Evolutionary conservation across 2,888 invertebrate genomes (phyloP).

Genomic region (Phalangium opilio): DNA sequence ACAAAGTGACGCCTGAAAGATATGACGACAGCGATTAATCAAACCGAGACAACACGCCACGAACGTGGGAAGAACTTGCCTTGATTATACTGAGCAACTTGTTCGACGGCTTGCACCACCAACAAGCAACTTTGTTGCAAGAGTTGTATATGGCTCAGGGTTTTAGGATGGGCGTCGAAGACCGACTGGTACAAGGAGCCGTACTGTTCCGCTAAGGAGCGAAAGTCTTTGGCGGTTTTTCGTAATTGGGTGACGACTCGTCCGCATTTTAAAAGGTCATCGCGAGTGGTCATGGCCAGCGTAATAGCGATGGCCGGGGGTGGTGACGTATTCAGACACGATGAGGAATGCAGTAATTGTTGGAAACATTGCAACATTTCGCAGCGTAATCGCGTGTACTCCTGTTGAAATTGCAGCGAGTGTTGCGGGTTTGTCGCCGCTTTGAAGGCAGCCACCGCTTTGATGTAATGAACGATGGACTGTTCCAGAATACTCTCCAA

Average conservation of each 20-base stretch:
- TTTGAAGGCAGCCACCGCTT: slow-evolving; percentile 46
- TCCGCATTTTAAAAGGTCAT: slow-evolving; percentile 61
- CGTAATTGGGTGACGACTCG: slow-evolving; percentile 59
- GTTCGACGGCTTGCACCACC: slow-evolving; percentile 57
- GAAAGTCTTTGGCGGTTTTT: slow-evolving; percentile 56
- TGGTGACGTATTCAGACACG: slow-evolving; percentile 67
- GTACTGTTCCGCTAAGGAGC: slow-evolving; percentile 53
- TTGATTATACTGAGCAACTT: slow-evolving; percentile 39
- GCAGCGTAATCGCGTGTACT: slow-evolving; percentile 57
- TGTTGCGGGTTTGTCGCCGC: slow-evolving; percentile 49
- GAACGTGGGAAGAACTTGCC: slow-evolving; percentile 13
- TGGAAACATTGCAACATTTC: slow-evolving; percentile 51
- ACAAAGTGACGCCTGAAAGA: background rate
- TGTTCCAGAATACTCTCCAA: slow-evolving; percentile 35
- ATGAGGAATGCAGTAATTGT: slow-evolving; percentile 51
- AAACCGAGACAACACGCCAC: no score
- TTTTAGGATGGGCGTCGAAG: slow-evolving; percentile 68
- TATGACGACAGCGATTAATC: no score
- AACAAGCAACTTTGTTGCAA: slow-evolving; percentile 64
- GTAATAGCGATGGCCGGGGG: slow-evolving; percentile 80
- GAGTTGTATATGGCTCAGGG: slow-evolving; percentile 55
- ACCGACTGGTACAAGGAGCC: slow-evolving; percentile 63
- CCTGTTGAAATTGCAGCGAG: slow-evolving; percentile 53
- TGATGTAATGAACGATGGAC: slow-evolving; percentile 46
- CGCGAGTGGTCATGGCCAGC: slow-evolving; percentile 49